Percentiles rank a stretch among this genome's conserved stretches.
phyloP scores from a whole-genome alignment of 2,888 invertebrate genomes.

The Calameuta pallipes region DNA sequence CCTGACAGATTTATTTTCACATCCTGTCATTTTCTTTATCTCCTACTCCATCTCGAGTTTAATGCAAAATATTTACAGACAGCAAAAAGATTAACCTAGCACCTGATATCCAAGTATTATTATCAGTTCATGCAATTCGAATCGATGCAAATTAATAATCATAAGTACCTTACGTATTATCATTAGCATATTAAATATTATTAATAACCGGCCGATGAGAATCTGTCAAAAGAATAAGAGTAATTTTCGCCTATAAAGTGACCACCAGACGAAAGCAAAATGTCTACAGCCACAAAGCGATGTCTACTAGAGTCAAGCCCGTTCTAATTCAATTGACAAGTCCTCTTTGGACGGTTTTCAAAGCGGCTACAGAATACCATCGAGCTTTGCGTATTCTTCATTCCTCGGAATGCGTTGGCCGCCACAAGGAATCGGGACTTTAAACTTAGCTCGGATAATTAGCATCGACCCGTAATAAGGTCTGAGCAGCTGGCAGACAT shows the following conservation, averaged over 20 bases:
- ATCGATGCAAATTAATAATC: neutral
- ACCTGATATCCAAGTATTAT: neutral
- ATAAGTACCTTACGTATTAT: neutral
- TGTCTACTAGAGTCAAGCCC: neutral
- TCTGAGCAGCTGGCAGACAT: neutral
- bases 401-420: slow-evolving; percentile 16
- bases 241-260: neutral
- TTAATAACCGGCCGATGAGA: neutral
- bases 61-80: neutral
- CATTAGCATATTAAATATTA: neutral
- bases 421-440: slow-evolving; percentile 17
- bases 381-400: slow-evolving; percentile 7
- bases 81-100: neutral
- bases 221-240: neutral
- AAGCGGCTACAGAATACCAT: slow-evolving; percentile 1
- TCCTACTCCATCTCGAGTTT: neutral
- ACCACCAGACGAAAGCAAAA: neutral
- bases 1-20: neutral
- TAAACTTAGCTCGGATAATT: slow-evolving; percentile 34
- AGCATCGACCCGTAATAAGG: slow-evolving; percentile 23
- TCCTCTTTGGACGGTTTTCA: neutral
- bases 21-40: neutral
- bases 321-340: neutral
- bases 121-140: neutral
- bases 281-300: neutral